Conservation (phyloP, 2,113 vertebrate genomes). For the Suncus etruscus region DNA sequence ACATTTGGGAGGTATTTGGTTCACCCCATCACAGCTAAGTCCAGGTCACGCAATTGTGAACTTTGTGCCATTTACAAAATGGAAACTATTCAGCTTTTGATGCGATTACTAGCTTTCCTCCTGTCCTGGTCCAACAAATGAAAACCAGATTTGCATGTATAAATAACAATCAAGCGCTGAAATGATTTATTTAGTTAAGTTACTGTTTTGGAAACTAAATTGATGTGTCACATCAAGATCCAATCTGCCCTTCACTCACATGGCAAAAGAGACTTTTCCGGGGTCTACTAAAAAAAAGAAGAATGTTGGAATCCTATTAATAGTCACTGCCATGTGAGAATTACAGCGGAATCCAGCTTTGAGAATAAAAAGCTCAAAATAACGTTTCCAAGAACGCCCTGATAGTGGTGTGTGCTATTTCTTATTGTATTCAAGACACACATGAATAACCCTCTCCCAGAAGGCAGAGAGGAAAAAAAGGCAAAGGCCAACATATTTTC, state of each 20-base stretch:
- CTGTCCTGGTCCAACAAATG: constrained; percentile 76
- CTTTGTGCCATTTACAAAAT: constrained; percentile 59
- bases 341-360: constrained; percentile 72
- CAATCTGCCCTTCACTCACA: constrained; percentile 78
- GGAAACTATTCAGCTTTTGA: constrained; percentile 76
- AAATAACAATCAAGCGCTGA: constrained; percentile 80
- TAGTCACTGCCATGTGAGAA: constrained; percentile 81
- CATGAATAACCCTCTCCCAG: constrained; percentile 73
- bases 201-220: constrained; percentile 81
- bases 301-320: constrained; percentile 75
- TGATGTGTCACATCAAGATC: constrained; percentile 67
- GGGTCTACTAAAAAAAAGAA: constrained; percentile 73
- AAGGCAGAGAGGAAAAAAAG: constrained; percentile 82
- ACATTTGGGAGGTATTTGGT: constrained; percentile 36
- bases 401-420: constrained; percentile 80
- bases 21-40: not conserved
- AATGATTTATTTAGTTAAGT: constrained; percentile 82
- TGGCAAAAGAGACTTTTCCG: constrained; percentile 79
- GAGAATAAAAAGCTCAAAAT: constrained; percentile 81
- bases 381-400: constrained; percentile 80
- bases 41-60: constrained; percentile 62
- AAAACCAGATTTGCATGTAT: constrained; percentile 82
- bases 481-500: constrained; percentile 84
- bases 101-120: constrained; percentile 77
- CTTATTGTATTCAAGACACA: constrained; percentile 84